Conservation (phyloP, 2,113 vertebrate genomes). For the Lonchura striata region DNA sequence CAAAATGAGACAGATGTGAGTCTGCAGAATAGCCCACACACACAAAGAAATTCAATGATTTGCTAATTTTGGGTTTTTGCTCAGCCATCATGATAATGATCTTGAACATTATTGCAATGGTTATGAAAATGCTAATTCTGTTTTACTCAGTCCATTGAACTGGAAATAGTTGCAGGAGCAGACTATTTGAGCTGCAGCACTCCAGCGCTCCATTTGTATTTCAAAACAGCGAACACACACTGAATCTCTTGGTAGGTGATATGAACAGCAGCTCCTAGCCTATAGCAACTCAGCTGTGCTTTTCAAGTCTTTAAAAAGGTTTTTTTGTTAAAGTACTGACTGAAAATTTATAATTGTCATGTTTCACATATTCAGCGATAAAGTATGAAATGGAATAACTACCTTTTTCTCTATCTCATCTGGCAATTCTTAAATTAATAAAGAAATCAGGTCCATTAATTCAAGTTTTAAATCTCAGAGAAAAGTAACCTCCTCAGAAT, state of each 20-base stretch:
- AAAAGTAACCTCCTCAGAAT: background rate
- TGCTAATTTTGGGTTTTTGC: background rate
- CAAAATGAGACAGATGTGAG: conserved; percentile 38
- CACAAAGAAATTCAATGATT: background rate
- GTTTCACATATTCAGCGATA: background rate
- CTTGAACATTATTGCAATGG: conserved; percentile 20
- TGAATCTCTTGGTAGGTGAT: background rate
- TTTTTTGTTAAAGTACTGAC: background rate
- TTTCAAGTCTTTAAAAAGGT: background rate
- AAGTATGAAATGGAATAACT: background rate
- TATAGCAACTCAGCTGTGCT: background rate
- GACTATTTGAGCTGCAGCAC: background rate
- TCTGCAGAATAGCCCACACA: background rate
- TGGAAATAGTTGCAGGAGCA: conserved; percentile 17
- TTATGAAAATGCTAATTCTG: conserved; percentile 63
- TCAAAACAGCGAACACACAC: background rate
- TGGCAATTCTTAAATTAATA: background rate
- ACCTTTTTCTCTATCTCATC: background rate
- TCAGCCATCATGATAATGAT: conserved; percentile 10
- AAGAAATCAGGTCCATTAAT: background rate
- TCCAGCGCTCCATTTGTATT: background rate
- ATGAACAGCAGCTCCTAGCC: background rate
- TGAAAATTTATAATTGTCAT: background rate
- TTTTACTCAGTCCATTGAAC: conserved; percentile 21
- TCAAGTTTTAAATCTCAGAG: background rate